Base-by-base conservation (phyloP, 1,140 invertebrate species). In the Nymphalis io region DNA sequence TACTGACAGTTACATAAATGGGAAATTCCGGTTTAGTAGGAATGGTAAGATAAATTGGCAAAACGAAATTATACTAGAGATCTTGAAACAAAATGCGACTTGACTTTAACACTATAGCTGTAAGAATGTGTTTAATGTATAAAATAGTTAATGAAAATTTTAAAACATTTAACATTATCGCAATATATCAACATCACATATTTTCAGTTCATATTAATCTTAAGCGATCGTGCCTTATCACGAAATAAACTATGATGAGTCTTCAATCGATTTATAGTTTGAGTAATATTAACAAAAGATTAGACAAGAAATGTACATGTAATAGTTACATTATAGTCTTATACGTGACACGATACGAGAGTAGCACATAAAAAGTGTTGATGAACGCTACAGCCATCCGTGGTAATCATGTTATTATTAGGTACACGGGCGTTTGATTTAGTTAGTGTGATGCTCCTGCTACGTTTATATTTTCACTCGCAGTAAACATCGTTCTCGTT, bases 1-100 rank as follows among this genome's bases (percentile, higher is more conserved):
- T 65, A 60, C 39, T 62, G 57, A 63, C 60, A 60, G 69, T 68
- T n/a, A 23, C 61, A 68, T 44, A 65, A 68, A 61, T 67, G 51
- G 64, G 39, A 40, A 58, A 61, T 68, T 68, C 46, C 23, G 48
- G 60, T 55, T 46, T 58, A 38, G 59, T 55, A 55, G 21, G 40
- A 66, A 67, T 40, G 18, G 60, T 72, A 23, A 55, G 51, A 55
- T 55, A 27, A 51, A 51, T 51, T 51, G 46, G 46, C 3, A 1
- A 10, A 20, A 20, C 46, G 46, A 20, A 51, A 21, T 51, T 21
- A 6, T 51, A 11, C 18, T 51, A n/a, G 11, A 51, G 46, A 51
- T 51, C 20, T 51, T n/a, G 18, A n/a, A 20, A 51, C 10, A 4
- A 33, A 33, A 2, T 4, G 6, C 27, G 27, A 33, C 27, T 2